A percentile compares a stretch with the other conserved stretches of the same genome.
These are phyloP conservation scores for Dryadula phaetusa DNA, from an alignment of 2,888 invertebrate species.

Conservation along the genomic window DNA sequence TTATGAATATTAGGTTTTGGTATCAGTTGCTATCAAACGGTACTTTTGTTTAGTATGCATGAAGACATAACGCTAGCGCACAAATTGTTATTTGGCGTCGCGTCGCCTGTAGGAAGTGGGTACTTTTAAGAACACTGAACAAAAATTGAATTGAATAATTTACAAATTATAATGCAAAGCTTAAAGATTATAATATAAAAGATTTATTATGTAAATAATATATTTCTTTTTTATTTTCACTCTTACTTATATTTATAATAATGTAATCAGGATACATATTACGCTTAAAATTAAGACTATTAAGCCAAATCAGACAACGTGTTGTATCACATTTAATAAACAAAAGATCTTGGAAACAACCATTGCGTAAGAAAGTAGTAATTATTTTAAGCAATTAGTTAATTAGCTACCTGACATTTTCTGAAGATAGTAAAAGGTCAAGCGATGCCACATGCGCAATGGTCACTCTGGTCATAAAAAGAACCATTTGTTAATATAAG, in stretches of 20 bases:
- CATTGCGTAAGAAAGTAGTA: background rate
- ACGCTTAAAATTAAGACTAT: background rate
- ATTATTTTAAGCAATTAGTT: conserved; percentile 60
- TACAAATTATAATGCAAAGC: background rate
- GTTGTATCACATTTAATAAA: background rate
- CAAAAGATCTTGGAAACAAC: conserved; percentile 8
- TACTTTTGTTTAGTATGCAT: conserved; percentile 67
- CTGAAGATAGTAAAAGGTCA: conserved; percentile 54
- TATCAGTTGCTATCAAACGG: conserved; percentile 57
- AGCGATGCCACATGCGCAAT: conserved; percentile 45
- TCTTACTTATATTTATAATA: background rate
- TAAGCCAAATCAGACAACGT: background rate
- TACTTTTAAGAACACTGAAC: background rate
- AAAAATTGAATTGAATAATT: background rate
- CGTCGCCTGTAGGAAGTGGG: conserved; percentile 48
- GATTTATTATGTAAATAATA: no score
- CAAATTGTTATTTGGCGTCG: conserved; percentile 53
- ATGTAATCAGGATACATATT: background rate
- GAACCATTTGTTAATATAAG: conserved; percentile 1
- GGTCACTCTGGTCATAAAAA: conserved; percentile 13
- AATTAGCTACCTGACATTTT: conserved; percentile 67
- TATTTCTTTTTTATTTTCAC: background rate
- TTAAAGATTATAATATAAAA: no score
- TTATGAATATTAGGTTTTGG: conserved; percentile 26
- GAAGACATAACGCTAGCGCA: conserved; percentile 50